Conservation (phyloP, 2,113 vertebrate species). For the Menidia beryllina region DNA sequence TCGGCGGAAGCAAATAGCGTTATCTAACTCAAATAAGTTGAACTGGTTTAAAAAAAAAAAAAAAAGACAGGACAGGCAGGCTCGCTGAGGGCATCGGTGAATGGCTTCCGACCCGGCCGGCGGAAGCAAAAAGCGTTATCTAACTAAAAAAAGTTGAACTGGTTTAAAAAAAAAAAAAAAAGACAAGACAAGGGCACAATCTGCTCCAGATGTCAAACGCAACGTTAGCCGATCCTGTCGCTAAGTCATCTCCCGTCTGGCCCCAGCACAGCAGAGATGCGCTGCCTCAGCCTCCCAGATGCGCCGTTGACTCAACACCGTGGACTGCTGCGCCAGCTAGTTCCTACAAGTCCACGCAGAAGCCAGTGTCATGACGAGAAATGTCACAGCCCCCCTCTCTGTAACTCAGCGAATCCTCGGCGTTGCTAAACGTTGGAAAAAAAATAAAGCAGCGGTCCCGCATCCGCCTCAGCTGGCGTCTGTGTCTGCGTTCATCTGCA, state of each 20-base stretch:
- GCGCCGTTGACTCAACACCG: constrained; percentile 66
- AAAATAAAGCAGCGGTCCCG: constrained; percentile 16
- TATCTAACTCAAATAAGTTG: neutral
- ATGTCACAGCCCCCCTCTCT: constrained; percentile 42
- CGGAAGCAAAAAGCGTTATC: neutral
- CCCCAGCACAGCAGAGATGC: constrained; percentile 26
- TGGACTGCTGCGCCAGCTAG: constrained; percentile 67
- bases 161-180: no score
- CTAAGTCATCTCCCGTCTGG: constrained; percentile 63
- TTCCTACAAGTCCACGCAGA: constrained; percentile 63
- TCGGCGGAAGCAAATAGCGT: neutral
- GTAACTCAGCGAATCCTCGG: constrained; percentile 4
- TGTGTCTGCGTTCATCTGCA: neutral
- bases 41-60: no score
- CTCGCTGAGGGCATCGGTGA: constrained; percentile 34
- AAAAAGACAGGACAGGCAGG: neutral
- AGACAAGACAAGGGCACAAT: neutral
- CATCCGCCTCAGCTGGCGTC: neutral
- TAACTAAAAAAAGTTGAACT: neutral
- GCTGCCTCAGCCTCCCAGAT: constrained; percentile 54
- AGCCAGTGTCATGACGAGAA: constrained; percentile 48
- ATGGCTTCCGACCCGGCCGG: neutral
- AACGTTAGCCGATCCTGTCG: constrained; percentile 32
- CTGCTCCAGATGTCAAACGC: constrained; percentile 19
- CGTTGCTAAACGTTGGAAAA: neutral